Base-by-base conservation (phyloP, 2,888 invertebrate genomes). In the Andrena bucephala region DNA sequence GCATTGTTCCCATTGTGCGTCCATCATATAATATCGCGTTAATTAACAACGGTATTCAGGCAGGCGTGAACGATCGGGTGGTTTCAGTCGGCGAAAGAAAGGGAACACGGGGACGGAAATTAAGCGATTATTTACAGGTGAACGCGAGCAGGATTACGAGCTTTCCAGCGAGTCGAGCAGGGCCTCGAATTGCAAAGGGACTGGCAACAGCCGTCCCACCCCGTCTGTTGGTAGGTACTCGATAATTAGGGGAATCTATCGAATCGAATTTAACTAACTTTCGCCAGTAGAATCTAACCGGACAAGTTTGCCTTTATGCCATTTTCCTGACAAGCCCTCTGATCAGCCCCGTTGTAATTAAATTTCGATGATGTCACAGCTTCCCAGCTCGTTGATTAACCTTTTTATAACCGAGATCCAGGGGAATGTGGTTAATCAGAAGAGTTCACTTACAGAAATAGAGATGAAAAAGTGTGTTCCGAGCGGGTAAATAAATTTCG, bases 231-330 rank as follows among this genome's bases (percentile, higher is more conserved):
- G 54, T 10, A n/a, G 29, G 50, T 42, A 77, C 27, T 68, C 54
- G 71, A 70, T 86, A 85, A 83, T 86, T 85, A 85, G 54, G 54
- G 63, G 42, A 63, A 63, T 42, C 72, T 76, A 59, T 83, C 80
- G 67, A 83, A 80, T 80, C 63, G 72, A 85, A 85, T 85, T 79
- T 76, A 77, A 83, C 85, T 69, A 74, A 84, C 76, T 77, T 85
- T 79, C 59, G 13, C 20, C 57, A 59, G 31, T 65, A 63, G 52
- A 78, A 81, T 76, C 72, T 33, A 75, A 76, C 20, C 42, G 16
- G 8, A 2, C 8, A 52, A 52, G 20, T 29, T 16, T 7, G 2
- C n/a, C 60, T 42, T 16, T 42, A 7, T n/a, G n/a, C n/a, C 20
- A 52, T 2, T 8, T 29, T 13, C n/a, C 31, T 27, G 13, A 29